Percentiles rank a stretch among this genome's conserved stretches.
Conservation (phyloP, 2,113 vertebrate species). For the Prietella phreatophila region DNA sequence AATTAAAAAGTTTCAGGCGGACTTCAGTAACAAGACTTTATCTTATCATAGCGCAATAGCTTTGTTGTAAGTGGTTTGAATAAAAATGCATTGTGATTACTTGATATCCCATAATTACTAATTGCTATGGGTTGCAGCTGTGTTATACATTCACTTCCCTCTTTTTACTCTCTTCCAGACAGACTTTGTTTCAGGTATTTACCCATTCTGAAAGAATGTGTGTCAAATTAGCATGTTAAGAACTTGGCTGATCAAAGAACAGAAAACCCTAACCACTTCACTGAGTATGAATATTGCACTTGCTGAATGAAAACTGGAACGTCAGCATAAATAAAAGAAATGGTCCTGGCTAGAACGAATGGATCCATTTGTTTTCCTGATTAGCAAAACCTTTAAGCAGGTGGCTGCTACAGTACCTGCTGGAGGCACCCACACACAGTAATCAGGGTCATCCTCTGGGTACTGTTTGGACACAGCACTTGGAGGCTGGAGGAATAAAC, state of each 20-base stretch:
- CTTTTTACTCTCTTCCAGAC: neutral
- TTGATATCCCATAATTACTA: constrained; percentile 41
- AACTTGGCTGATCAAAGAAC: constrained; percentile 9
- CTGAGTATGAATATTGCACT: neutral
- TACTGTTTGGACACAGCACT: constrained; percentile 77
- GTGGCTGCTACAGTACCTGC: constrained; percentile 72
- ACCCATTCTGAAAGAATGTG: neutral
- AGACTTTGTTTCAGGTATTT: neutral
- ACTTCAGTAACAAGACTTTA: constrained; percentile 40
- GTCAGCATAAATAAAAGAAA: neutral
- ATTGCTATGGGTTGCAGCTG: constrained; percentile 23
- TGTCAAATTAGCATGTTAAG: constrained; percentile 6
- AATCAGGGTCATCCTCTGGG: constrained; percentile 93
- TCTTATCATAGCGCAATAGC: constrained; percentile 47
- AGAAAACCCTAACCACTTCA: neutral
- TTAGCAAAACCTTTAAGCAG: neutral
- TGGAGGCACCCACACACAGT: constrained; percentile 93
- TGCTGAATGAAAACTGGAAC: neutral
- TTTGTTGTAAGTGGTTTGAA: constrained; percentile 56
- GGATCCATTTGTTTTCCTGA: neutral
- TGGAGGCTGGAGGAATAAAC: constrained; percentile 68
- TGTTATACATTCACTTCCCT: constrained; percentile 1
- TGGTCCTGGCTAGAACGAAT: neutral
- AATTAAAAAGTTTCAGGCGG: constrained; percentile 35
- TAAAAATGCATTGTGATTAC: constrained; percentile 38